Evolutionary conservation across 92 coral and sea anemone species (phyloP).

Genomic region (Epizoanthus rinbou): DNA sequence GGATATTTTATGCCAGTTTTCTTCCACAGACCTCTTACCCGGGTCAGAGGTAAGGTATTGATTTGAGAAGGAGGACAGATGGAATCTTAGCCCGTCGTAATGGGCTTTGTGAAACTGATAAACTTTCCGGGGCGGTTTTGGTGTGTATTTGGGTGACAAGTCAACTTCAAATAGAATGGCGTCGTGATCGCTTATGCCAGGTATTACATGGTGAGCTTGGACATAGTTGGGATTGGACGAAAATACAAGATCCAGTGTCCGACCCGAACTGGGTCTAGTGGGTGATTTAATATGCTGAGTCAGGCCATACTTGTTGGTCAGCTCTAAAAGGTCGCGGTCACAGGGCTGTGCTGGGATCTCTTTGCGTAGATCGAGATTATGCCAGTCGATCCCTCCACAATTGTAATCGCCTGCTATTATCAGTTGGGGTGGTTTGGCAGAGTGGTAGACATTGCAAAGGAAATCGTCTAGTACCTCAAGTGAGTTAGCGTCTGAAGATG

Average conservation of each 20-base stretch:
- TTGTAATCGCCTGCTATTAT: constrained; percentile 41
- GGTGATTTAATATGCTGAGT: constrained; percentile 57
- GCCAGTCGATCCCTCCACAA: constrained; percentile 57
- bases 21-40: constrained; percentile 51
- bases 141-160: constrained; percentile 47
- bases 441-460: constrained; percentile 33
- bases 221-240: constrained; percentile 48
- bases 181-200: constrained; percentile 57
- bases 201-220: constrained; percentile 52
- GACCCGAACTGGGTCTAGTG: constrained; percentile 52
- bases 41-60: constrained; percentile 45
- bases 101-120: constrained; percentile 53
- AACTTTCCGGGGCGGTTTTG: constrained; percentile 50
- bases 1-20: constrained; percentile 51
- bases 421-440: constrained; percentile 34
- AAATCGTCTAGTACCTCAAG: constrained; percentile 37
- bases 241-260: constrained; percentile 59
- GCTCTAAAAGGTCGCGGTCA: constrained; percentile 49
- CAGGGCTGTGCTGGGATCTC: constrained; percentile 43
- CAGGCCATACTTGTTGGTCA: constrained; percentile 34
- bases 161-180: constrained; percentile 47
- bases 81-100: constrained; percentile 38
- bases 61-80: constrained; percentile 43
- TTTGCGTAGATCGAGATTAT: constrained; percentile 47
- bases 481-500: constrained; percentile 32